Conservation (phyloP, 2,888 invertebrate species). For the Caenorhabditis sp. region DNA sequence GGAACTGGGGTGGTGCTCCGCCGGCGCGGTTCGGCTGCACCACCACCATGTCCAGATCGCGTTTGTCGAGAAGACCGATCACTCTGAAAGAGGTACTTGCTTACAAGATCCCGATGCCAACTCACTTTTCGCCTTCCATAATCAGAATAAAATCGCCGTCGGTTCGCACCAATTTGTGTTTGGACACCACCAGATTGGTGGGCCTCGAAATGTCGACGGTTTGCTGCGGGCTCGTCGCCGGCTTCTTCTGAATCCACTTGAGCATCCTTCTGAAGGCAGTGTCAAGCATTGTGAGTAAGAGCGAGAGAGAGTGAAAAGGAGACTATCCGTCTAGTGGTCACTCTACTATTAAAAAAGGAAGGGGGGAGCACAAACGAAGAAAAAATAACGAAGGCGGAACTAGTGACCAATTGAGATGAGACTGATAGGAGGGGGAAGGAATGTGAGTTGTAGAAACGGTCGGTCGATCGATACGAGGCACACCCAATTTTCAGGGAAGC, state of each 20-base stretch:
- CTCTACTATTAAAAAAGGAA: slow-evolving; percentile 23
- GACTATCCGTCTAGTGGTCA: background rate
- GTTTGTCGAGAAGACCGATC: slow-evolving; percentile 29
- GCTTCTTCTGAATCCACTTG: slow-evolving; percentile 45
- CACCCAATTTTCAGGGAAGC: slow-evolving; percentile 30
- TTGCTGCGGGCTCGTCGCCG: slow-evolving; percentile 17
- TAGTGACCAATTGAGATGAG: slow-evolving; percentile 17
- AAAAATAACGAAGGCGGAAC: slow-evolving; percentile 25
- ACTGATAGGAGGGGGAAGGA: slow-evolving; percentile 7
- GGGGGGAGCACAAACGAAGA: too few relatives aligned
- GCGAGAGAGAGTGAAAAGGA: background rate
- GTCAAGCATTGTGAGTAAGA: slow-evolving; percentile 11
- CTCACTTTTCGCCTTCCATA: slow-evolving; percentile 40
- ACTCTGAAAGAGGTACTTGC: slow-evolving; percentile 14
- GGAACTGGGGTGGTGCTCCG: background rate
- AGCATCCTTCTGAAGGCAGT: slow-evolving; percentile 34
- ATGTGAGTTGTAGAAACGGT: slow-evolving; percentile 1
- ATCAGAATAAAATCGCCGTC: slow-evolving; percentile 34
- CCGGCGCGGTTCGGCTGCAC: too few relatives aligned
- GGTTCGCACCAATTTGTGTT: slow-evolving; percentile 27
- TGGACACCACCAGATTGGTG: slow-evolving; percentile 29
- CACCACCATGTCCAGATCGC: slow-evolving; percentile 7
- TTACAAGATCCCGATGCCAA: background rate
- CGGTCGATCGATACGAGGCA: slow-evolving; percentile 24
- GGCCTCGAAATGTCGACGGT: slow-evolving; percentile 34